phyloP scores from a whole-genome alignment of 2,113 vertebrate genomes.

The Chlorodrepanis virens region DNA sequence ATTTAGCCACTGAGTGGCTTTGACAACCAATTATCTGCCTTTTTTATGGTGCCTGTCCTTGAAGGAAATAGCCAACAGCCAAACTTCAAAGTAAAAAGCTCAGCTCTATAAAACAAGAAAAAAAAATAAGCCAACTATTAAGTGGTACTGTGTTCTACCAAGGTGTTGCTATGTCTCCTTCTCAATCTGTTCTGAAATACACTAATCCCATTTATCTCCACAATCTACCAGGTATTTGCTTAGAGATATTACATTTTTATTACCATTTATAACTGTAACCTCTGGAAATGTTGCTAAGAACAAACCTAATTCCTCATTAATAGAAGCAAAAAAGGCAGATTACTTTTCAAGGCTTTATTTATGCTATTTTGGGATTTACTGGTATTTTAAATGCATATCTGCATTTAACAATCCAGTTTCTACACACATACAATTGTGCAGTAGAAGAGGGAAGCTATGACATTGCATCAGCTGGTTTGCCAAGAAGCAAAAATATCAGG shows the following conservation, averaged over 20 bases:
- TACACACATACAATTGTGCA: neutral
- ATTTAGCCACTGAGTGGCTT: neutral
- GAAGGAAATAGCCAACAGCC: neutral
- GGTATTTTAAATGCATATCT: conserved; percentile 28
- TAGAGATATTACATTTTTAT: neutral
- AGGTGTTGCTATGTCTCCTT: neutral
- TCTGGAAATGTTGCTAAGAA: neutral
- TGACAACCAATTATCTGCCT: neutral
- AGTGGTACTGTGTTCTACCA: neutral
- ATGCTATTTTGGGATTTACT: conserved; percentile 42
- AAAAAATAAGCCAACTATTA: neutral
- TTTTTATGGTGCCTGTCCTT: neutral
- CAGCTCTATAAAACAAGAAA: neutral
- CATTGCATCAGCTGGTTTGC: neutral
- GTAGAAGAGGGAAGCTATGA: neutral
- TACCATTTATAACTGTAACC: neutral
- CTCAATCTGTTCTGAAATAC: neutral
- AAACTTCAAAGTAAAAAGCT: neutral
- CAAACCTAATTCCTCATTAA: neutral
- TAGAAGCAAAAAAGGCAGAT: conserved; percentile 19
- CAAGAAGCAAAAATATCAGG: neutral
- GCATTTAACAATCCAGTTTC: neutral
- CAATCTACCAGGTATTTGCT: neutral
- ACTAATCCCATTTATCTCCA: neutral
- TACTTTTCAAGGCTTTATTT: conserved; percentile 44